Base-by-base conservation (phyloP, 2,888 invertebrate species). In the Tortricodes alternella region DNA sequence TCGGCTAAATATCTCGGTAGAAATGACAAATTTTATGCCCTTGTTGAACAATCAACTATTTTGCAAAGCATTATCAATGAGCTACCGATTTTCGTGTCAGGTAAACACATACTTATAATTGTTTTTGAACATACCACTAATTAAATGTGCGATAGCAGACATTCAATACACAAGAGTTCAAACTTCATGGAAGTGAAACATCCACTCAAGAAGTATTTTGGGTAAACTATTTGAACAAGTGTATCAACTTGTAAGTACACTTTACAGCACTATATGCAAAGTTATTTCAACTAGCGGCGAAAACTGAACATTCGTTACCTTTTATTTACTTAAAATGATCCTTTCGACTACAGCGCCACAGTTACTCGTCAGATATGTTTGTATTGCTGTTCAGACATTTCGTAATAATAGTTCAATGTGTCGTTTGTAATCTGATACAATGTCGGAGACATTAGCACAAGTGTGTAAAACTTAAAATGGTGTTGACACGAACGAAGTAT, bases 191-290 rank as follows among this genome's bases (percentile, higher is more conserved):
- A 49, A 49, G 27, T 19, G 27, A 24, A 41, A 41, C 18, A 38
- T 15, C 24, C 18, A 19, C 29, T 49, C 19, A 49, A 38, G 18
- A 24, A 18, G 27, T 46, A 15, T 21, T n/a, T 27, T 11, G 3
- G 38, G 18, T 11, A 38, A 38, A 38, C 18, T 49, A 15, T 27
- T 38, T 38, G 5, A 27, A 38, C 38, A 49, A 49, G 49, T 38
- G 38, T 13, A 29, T 15, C 41, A 8, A 15, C 9, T 41, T 41
- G 23, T 41, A 21, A 15, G 41, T 39, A 39, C 11, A 32, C 11
- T 9, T 9, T 0, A 41, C 15, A n/a, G n/a, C n/a, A n/a, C n/a
- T n/a, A n/a, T n/a, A n/a, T n/a, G n/a, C n/a, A n/a, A n/a, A n/a
- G n/a, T n/a, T n/a, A n/a, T n/a, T n/a, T n/a, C n/a, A n/a, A n/a